Base-by-base conservation (phyloP, 2,113 vertebrate species). In the Mormyrus lacerda region DNA sequence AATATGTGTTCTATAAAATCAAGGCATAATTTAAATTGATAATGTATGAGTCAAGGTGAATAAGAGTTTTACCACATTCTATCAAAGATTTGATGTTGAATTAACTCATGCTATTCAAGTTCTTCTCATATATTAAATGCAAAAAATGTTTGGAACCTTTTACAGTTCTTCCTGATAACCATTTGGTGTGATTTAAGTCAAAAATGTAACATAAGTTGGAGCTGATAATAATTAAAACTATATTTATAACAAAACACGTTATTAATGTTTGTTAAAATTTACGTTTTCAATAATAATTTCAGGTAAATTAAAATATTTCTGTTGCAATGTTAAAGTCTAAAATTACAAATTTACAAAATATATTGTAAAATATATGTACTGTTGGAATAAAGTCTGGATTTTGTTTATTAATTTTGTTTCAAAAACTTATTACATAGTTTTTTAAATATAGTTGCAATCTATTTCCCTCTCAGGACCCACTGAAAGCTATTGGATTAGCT, bases 151-250 rank as follows among this genome's bases (percentile, higher is more conserved):
- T 96, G 94, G 76, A 92, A 93, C 94, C 94, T 94, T 92, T 96
- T 92, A 93, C 91, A 91, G 93, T 94, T 93, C 88, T 91, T 76
- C 84, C 89, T 92, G 95, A 96, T 96, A 96, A 96, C 96, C 95
- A 95, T 94, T 96, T 91, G 93, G 88, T 94, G 95, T 91, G 91
- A 21, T 39, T 82, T 91, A 92, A 91, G 90, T 90, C 93, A 91
- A 92, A 92, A 93, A 92, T 92, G 91, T 92, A 91, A 92, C 89
- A 88, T 73, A 85, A 91, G 87, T 45, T 91, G 91, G 92, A 79
- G 88, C 51, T 27, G 3, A 65, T 31, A 65, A 27, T 65, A 65
- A 65, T 21, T n/a, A 45, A 47, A 44, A 44, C 10, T 48, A 48
- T 84, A 24, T 47, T 84, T 39, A 19, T 76, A 76, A 76, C 11